Base-by-base conservation (phyloP, 2,888 invertebrate species). In the Hyalella azteca region DNA sequence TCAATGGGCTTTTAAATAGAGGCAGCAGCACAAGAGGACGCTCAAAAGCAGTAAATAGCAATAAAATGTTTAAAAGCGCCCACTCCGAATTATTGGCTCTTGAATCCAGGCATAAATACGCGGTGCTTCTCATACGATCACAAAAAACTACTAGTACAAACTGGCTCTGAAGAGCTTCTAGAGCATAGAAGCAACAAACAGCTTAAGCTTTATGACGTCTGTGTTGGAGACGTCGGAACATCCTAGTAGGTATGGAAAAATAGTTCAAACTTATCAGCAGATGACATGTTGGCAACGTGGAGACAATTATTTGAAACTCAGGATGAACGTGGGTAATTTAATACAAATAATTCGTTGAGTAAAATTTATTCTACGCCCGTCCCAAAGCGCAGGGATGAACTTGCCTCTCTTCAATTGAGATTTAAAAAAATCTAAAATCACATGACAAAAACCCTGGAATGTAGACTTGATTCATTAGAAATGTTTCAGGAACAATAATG, bases 1-100 rank as follows among this genome's bases (percentile, higher is more conserved):
- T 66, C 66, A 66, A 66, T 66, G 36, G 66, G 66, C 66, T 66
- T 36, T 66, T 66, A 66, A 66, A 66, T 66, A 66, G 66, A 66
- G 66, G 66, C 66, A 36, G 66, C 7, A 36, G 66, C 66, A 19
- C 36, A n/a, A 36, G 66, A 19, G 66, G 32, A 66, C 19, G 36
- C 36, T 66, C 66, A 36, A 66, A 66, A 66, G 66, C 66, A 66
- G 66, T 66, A 66, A 66, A 66, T 66, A 66, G 66, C 66, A 36
- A 66, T 66, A 66, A 66, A 66, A 29, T 66, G 66, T 29, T 32
- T 29, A 66, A 66, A 66, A 66, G 66, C 66, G n/a, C 66, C 32
- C 66, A 66, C 36, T 66, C 66, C 36, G 66, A 66, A 66, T 66
- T 66, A 66, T 66, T 66, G 66, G 66, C 32, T n/a, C 36, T 15